Percentiles rank a stretch among this genome's conserved stretches.
Conservation (phyloP, 1,140 invertebrate genomes). For the Elysia chlorotica region DNA sequence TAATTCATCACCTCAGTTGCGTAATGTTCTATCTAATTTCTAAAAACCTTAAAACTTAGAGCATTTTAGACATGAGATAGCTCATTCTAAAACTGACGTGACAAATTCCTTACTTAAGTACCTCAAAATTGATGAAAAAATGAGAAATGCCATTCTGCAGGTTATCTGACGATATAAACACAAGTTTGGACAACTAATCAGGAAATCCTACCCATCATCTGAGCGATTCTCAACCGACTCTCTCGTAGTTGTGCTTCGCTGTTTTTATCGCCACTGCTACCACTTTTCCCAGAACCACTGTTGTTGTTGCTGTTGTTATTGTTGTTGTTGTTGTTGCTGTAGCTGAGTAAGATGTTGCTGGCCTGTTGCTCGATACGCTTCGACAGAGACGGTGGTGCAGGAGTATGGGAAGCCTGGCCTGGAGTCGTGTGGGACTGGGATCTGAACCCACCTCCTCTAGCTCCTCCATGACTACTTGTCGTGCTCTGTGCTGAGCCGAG, state of each 20-base stretch:
- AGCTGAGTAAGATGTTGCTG: too few relatives aligned
- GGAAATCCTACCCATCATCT: constrained; percentile 5
- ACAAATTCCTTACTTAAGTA: too few relatives aligned
- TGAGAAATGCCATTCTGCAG: too few relatives aligned
- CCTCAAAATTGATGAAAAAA: too few relatives aligned
- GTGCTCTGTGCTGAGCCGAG: neutral
- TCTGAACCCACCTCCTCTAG: neutral
- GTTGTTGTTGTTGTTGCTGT: neutral
- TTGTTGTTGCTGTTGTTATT: constrained; percentile 8
- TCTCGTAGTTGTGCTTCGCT: neutral
- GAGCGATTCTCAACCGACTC: constrained; percentile 8
- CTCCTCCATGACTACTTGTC: neutral
- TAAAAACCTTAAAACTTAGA: too few relatives aligned
- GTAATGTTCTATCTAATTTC: too few relatives aligned
- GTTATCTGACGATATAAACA: too few relatives aligned
- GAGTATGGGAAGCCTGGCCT: neutral
- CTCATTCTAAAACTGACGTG: too few relatives aligned
- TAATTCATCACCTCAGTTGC: too few relatives aligned
- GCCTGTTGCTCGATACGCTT: too few relatives aligned
- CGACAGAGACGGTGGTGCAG: neutral
- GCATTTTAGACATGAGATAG: too few relatives aligned
- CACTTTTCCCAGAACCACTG: neutral
- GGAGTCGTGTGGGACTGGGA: neutral
- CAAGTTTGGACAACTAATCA: too few relatives aligned
- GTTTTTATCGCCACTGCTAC: neutral